A percentile compares a stretch with the other conserved stretches of the same genome.
phyloP scores from a whole-genome alignment of 2,113 vertebrate species.

The Pyrgilauda ruficollis region DNA sequence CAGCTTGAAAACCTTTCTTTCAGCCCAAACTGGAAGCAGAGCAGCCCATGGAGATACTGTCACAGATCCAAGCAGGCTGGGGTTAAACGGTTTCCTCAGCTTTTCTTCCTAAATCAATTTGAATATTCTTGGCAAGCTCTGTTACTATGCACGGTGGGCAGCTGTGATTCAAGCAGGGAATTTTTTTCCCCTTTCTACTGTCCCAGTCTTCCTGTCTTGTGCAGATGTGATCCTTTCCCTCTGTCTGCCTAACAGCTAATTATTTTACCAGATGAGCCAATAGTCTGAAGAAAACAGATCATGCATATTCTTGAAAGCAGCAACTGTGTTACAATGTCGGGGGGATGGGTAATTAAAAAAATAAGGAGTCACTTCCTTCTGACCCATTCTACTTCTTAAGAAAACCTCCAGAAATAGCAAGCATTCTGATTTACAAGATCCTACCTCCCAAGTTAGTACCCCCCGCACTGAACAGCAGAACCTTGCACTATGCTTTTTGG shows the following conservation, averaged over 20 bases:
- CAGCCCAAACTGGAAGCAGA: constrained; percentile 16
- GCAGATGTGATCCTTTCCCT: constrained; percentile 66
- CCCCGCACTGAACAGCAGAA: neutral
- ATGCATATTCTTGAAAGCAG: constrained; percentile 59
- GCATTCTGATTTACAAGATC: neutral
- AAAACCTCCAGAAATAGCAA: neutral
- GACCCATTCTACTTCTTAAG: neutral
- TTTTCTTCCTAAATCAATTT: constrained; percentile 67
- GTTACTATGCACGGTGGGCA: constrained; percentile 61
- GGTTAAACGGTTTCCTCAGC: constrained; percentile 60
- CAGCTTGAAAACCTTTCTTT: neutral
- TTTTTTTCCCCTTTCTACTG: constrained; percentile 17
- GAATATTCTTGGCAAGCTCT: constrained; percentile 63
- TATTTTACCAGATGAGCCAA: constrained; percentile 68
- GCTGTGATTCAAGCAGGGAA: constrained; percentile 59
- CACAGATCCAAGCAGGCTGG: constrained; percentile 52
- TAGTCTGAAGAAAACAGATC: constrained; percentile 60
- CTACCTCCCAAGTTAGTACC: neutral
- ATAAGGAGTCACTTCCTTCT: constrained; percentile 2
- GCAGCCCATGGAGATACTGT: constrained; percentile 12
- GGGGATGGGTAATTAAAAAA: neutral
- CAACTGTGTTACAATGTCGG: constrained; percentile 1
- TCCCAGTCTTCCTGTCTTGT: constrained; percentile 65
- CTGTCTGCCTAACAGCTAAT: constrained; percentile 69
- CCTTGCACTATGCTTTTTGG: neutral